Percentiles rank a stretch among this genome's conserved stretches.
These are phyloP conservation scores for Agapornis roseicollis DNA, from an alignment of 2,113 vertebrate species.

Conservation along the genomic window DNA sequence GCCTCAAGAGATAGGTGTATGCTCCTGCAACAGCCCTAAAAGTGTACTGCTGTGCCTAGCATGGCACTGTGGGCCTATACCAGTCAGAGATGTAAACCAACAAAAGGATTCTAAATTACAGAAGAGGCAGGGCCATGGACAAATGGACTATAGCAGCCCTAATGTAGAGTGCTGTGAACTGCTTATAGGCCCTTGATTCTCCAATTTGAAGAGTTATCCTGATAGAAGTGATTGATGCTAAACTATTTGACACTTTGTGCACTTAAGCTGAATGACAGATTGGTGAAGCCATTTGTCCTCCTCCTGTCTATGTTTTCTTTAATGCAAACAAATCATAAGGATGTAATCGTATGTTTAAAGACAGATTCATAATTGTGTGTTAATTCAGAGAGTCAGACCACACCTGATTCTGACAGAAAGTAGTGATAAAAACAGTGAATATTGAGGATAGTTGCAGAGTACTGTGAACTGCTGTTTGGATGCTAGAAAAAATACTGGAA, in stretches of 20 bases:
- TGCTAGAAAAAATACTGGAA: neutral
- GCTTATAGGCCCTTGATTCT: neutral
- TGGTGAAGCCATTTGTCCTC: neutral
- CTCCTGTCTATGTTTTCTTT: neutral
- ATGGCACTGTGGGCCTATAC: neutral
- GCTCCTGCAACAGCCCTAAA: neutral
- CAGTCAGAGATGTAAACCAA: neutral
- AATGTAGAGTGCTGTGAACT: neutral
- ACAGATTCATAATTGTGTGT: neutral
- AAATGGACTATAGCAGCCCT: accelerated
- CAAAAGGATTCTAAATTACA: neutral
- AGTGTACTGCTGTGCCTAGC: neutral
- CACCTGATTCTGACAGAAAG: neutral
- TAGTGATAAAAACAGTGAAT: neutral
- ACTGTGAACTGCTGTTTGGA: neutral
- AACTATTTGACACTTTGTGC: neutral
- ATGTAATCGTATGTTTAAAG: neutral
- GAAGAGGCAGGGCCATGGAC: neutral
- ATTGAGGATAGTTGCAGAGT: neutral
- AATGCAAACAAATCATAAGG: neutral
- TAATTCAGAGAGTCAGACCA: neutral
- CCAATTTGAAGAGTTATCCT: neutral
- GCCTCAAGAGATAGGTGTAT: neutral
- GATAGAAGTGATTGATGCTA: neutral
- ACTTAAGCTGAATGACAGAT: neutral